Evolutionary conservation across 1,140 invertebrate genomes (phyloP), one percentile per base, ranked within the genome.

Genomic region (Proales similis): DNA sequence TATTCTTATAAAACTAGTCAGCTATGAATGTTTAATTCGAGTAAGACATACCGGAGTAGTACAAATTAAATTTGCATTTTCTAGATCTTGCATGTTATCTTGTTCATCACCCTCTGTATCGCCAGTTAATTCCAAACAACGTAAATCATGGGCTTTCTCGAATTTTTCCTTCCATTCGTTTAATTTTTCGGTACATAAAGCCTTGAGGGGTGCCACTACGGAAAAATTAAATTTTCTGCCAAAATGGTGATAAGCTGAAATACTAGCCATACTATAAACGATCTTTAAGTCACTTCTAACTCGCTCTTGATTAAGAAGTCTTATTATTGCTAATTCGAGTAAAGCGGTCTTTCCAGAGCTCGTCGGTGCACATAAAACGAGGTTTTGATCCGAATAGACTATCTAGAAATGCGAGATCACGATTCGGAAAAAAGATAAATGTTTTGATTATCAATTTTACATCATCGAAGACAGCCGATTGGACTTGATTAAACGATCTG

Each of bases 271-370:
- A 83, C 82, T 81, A 65, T 84, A 85, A 68, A 84, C 77, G 63
- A 84, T 82, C 77, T 83, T 84, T 51, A 79, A 80, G 63, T 78
- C 72, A 39, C 66, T 70, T 2, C 65, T 30, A 78, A 68, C 67
- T 81, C 81, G 2, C 14, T 9, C 22, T 24, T 53, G 24, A 17
- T 39, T 11, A 19, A 86, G 69, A 12, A 85, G 70, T 64, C 81
- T 76, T 4, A 86, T 74, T 42, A 88, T 84, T 0, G 85, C 84
- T 68, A 88, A 72, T 78, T 88, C 86, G 77, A 88, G 86, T 24
- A 87, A 75, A 26, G 81, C 83, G 0, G 86, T 88, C 77, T 88
- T 89, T 27, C 86, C 86, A 12, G 85, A 85, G 27, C 86, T 85
- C 12, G 86, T 88, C 0, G 86, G 85, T 12, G 86, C 84, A 64